These are phyloP conservation scores for Yponomeuta evonymella DNA, from an alignment of 2,888 invertebrate genomes.

Conservation along the genomic window DNA sequence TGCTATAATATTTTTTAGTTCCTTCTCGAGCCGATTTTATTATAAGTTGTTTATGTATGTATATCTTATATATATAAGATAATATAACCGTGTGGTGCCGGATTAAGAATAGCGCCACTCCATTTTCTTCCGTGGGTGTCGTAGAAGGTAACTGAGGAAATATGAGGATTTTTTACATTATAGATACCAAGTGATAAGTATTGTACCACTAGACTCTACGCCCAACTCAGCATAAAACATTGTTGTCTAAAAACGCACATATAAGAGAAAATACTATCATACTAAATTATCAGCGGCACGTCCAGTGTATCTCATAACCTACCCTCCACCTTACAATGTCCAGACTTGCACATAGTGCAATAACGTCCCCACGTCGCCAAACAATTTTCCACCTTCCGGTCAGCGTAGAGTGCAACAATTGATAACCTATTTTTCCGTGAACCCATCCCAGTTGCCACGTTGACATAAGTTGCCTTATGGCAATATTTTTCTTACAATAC, in stretches of 20 bases:
- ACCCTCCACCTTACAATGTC: conserved; percentile 11
- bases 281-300: conserved; percentile 8
- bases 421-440: conserved; percentile 13
- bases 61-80: too few relatives aligned
- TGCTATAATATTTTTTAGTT: too few relatives aligned
- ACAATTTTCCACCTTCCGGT: conserved; percentile 12
- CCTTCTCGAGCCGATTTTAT: too few relatives aligned
- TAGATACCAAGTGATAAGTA: too few relatives aligned
- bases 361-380: conserved; percentile 5
- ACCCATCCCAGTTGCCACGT: conserved; percentile 12
- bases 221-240: background rate
- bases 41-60: too few relatives aligned
- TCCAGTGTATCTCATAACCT: conserved; percentile 11
- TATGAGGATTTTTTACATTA: too few relatives aligned
- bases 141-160: too few relatives aligned
- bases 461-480: conserved; percentile 15
- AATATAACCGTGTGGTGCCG: too few relatives aligned
- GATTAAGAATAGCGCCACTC: too few relatives aligned
- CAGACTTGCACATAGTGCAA: conserved; percentile 11
- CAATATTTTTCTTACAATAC: conserved; percentile 15
- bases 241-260: background rate
- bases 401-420: conserved; percentile 6
- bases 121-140: too few relatives aligned
- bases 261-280: background rate
- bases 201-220: background rate